Percentiles rank a stretch among this genome's conserved stretches.
These are phyloP conservation scores for Platyscapa corneri DNA, from an alignment of 1,140 invertebrate genomes.

Conservation along the genomic window DNA sequence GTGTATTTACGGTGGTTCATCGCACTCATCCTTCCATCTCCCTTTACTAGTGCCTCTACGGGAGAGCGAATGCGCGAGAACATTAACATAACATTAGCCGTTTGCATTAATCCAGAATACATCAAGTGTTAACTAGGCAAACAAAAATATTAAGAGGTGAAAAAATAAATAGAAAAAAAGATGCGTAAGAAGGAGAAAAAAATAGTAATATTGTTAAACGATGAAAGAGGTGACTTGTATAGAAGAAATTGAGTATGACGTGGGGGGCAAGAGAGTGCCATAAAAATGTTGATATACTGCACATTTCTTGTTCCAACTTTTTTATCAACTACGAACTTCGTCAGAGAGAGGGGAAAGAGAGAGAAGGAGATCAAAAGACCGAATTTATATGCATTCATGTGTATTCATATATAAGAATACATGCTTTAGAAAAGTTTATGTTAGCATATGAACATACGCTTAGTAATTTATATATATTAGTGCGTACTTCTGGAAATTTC, in stretches of 20 bases:
- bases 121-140: conserved; percentile 55
- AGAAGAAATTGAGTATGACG: neutral
- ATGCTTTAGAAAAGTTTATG: neutral
- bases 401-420: neutral
- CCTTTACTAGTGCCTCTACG: conserved; percentile 57
- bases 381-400: neutral
- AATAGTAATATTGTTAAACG: conserved; percentile 12
- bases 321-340: neutral
- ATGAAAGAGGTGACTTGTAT: neutral
- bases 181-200: neutral
- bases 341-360: neutral
- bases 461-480: neutral
- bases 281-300: conserved; percentile 47
- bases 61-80: conserved; percentile 30
- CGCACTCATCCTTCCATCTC: neutral
- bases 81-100: conserved; percentile 67
- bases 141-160: conserved; percentile 21
- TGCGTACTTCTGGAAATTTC: neutral
- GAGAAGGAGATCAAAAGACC: neutral
- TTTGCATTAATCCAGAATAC: conserved; percentile 65
- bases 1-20: conserved; percentile 58
- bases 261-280: neutral
- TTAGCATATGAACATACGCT: neutral
- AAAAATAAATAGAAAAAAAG: neutral
- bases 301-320: neutral